phyloP scores from a whole-genome alignment of 2,113 vertebrate genomes.

The Ellobius talpinus region DNA sequence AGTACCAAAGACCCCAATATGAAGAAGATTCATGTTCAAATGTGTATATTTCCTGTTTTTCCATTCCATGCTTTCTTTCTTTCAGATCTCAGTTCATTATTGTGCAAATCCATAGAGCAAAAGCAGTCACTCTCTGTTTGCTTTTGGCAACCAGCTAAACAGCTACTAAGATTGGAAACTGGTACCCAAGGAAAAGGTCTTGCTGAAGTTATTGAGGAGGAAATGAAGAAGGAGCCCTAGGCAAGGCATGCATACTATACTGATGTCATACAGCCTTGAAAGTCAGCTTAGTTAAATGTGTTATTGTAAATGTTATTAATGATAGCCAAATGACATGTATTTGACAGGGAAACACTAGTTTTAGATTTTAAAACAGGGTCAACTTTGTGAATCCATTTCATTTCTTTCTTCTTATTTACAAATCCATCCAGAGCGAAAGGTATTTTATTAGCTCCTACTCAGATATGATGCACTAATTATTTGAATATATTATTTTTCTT shows the following conservation, averaged over 20 bases:
- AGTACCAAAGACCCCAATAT: too few relatives aligned
- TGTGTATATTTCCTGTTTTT: neutral
- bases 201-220: neutral
- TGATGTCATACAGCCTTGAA: conserved; percentile 11
- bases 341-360: conserved; percentile 17
- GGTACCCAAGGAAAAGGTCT: neutral
- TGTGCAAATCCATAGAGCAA: neutral
- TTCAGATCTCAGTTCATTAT: neutral
- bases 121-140: neutral
- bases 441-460: neutral
- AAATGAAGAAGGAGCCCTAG: neutral
- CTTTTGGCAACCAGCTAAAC: neutral
- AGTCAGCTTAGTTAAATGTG: neutral
- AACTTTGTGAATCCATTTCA: neutral
- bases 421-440: neutral
- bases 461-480: neutral
- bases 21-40: neutral
- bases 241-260: neutral
- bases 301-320: neutral
- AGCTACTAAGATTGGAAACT: neutral
- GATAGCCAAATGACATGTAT: neutral
- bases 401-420: neutral
- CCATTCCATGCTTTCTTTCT: neutral
- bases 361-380: neutral
- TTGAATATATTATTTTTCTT: neutral